Evolutionary conservation across 2,797 vertebrate species (phyloP).

Genomic region (Danio tinwini): DNA sequence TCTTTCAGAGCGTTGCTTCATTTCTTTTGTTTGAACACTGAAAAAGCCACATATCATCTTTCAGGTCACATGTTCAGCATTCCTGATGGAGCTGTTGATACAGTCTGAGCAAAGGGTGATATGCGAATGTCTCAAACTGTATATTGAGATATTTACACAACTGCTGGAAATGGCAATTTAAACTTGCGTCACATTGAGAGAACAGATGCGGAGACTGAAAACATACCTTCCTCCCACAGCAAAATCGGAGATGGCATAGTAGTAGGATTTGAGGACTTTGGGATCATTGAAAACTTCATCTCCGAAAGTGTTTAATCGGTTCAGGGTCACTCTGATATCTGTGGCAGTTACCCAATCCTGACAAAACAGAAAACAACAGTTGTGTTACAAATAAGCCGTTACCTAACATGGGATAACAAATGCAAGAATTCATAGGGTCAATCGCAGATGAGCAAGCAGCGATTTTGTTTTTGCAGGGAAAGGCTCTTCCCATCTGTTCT

Average conservation of each 20-base stretch:
- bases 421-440: neutral
- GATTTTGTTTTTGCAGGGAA: conserved; percentile 3
- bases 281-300: conserved; percentile 98
- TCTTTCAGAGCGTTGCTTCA: neutral
- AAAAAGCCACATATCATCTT: conserved; percentile 16
- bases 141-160: neutral
- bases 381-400: neutral
- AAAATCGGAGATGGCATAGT: conserved; percentile 98
- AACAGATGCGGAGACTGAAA: neutral
- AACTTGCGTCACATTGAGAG: neutral
- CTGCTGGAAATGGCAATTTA: conserved; percentile 6
- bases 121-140: neutral
- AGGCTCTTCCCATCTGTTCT: conserved; percentile 14
- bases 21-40: conserved; percentile 16
- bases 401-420: neutral
- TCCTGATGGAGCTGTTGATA: conserved; percentile 7
- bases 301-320: conserved; percentile 97
- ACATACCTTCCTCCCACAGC: conserved; percentile 96
- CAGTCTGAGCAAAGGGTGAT: neutral
- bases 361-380: conserved; percentile 13
- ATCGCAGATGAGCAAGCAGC: conserved; percentile 11
- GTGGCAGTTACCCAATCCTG: conserved; percentile 99
- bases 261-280: conserved; percentile 98
- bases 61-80: neutral
- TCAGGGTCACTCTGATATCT: conserved; percentile 94